These are phyloP conservation scores for Encarsia formosa DNA, from an alignment of 2,888 invertebrate genomes.

Conservation along the genomic window DNA sequence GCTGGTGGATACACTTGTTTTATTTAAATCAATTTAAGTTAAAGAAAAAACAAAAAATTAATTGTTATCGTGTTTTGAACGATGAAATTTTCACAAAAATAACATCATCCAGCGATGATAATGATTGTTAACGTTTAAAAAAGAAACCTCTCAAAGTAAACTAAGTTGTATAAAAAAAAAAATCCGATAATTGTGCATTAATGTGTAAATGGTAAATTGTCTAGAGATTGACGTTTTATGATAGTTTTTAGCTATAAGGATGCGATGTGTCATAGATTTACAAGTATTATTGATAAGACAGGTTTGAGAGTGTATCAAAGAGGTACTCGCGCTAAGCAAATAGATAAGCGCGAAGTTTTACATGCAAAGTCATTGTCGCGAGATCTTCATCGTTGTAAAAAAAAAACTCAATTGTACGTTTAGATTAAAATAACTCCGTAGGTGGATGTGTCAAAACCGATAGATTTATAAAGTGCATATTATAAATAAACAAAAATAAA, in stretches of 20 bases:
- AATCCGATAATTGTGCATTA: conserved; percentile 24
- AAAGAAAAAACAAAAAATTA: no score
- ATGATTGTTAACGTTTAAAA: no score
- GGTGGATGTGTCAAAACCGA: conserved; percentile 45
- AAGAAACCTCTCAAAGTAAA: no score
- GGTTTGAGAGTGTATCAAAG: conserved; percentile 18
- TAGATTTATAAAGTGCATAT: conserved; percentile 46
- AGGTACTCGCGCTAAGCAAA: conserved; percentile 13
- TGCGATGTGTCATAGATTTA: neutral
- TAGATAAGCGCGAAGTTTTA: conserved; percentile 14
- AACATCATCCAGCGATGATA: no score
- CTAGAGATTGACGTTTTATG: conserved; percentile 23
- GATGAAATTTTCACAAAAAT: no score
- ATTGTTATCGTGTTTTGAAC: no score
- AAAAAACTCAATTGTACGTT: no score
- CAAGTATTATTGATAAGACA: conserved; percentile 22
- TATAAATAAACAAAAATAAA: conserved; percentile 23
- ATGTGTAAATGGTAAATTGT: conserved; percentile 28
- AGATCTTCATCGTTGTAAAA: conserved; percentile 1
- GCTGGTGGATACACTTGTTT: no score
- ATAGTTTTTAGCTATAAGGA: conserved; percentile 12
- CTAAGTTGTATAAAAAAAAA: conserved; percentile 7
- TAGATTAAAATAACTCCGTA: no score
- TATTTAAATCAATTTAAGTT: no score
- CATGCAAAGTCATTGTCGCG: conserved; percentile 9